phyloP scores from a whole-genome alignment of 2,888 invertebrate genomes.

The Eilema depressum region DNA sequence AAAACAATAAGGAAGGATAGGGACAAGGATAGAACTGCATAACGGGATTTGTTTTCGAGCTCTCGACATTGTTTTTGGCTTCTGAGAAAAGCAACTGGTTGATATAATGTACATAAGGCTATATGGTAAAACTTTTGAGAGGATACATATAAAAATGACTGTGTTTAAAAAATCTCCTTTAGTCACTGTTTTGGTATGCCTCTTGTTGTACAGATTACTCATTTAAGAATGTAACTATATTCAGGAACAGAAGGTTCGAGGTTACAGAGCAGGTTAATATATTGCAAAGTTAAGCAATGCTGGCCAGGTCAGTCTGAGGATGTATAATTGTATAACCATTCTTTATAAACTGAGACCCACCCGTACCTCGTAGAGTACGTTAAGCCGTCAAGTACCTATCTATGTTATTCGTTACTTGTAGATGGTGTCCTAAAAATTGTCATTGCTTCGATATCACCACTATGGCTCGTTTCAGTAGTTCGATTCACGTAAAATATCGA shows the following conservation, averaged over 20 bases:
- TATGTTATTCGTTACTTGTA: too few relatives aligned
- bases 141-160: conserved; percentile 1
- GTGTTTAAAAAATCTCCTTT: background rate
- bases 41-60: conserved; percentile 74
- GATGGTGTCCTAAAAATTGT: too few relatives aligned
- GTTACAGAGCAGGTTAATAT: too few relatives aligned
- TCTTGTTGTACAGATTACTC: background rate
- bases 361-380: too few relatives aligned
- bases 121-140: background rate
- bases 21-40: conserved; percentile 65
- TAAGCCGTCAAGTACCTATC: too few relatives aligned
- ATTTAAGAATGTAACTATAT: background rate
- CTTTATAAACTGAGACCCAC: too few relatives aligned
- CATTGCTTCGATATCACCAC: too few relatives aligned
- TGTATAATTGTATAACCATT: too few relatives aligned
- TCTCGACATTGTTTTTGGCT: conserved; percentile 51
- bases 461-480: too few relatives aligned
- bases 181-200: conserved; percentile 8
- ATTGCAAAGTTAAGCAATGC: too few relatives aligned
- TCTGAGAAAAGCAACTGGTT: conserved; percentile 50
- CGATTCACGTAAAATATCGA: too few relatives aligned
- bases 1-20: conserved; percentile 48
- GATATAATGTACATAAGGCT: conserved; percentile 25
- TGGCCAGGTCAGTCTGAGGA: too few relatives aligned
- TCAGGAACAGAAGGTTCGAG: background rate